phyloP scores from a whole-genome alignment of 1,140 invertebrate genomes.

The Bombus polaris region DNA sequence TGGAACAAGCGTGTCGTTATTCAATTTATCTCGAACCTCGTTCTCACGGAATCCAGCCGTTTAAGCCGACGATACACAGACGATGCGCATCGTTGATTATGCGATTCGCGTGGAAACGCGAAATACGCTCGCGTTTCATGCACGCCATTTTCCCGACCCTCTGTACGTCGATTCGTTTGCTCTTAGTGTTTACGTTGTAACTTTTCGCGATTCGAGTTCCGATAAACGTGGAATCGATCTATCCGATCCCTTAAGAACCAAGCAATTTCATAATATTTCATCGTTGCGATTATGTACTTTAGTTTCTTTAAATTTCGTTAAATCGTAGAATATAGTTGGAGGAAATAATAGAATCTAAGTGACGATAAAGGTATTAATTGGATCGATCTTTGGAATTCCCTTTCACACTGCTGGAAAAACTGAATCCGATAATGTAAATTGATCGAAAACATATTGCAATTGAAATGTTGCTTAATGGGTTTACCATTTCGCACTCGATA shows the following conservation, averaged over 20 bases:
- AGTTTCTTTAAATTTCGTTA: too few relatives aligned
- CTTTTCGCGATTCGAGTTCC: not conserved
- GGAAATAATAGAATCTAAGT: too few relatives aligned
- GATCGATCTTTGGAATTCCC: too few relatives aligned
- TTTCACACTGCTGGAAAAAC: too few relatives aligned
- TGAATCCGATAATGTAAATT: too few relatives aligned
- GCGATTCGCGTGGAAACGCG: conserved; percentile 28
- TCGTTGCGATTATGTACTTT: too few relatives aligned
- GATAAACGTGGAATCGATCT: not conserved
- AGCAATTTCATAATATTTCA: not conserved
- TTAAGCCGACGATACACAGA: conserved; percentile 4
- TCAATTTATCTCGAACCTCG: conserved; percentile 20
- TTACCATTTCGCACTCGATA: too few relatives aligned
- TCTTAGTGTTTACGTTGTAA: not conserved
- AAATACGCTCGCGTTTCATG: conserved; percentile 1
- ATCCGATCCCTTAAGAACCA: not conserved
- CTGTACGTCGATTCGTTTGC: not conserved
- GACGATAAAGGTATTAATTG: too few relatives aligned
- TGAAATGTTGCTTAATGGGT: too few relatives aligned
- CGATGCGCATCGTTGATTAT: conserved; percentile 10
- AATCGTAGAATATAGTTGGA: too few relatives aligned
- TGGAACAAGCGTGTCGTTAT: conserved; percentile 39
- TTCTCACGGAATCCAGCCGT: conserved; percentile 33
- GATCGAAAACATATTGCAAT: too few relatives aligned
- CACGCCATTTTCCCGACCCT: not conserved